Conservation (phyloP, 2,113 vertebrate species). For the Oenanthe oenanthe region DNA sequence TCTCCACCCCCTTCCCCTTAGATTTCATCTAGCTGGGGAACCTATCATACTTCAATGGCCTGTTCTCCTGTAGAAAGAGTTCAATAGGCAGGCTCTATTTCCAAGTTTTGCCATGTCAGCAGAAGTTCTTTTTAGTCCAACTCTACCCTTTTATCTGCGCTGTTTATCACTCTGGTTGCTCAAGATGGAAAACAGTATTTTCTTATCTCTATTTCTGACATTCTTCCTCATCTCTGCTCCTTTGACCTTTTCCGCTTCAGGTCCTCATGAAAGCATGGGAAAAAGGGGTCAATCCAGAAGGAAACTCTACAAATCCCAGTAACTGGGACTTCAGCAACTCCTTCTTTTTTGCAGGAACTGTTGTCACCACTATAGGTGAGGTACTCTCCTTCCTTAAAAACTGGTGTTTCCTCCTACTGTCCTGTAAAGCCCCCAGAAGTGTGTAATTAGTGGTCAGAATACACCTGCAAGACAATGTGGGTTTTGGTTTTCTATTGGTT, state of each 20-base stretch:
- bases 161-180: background rate
- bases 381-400: background rate
- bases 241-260: constrained; percentile 64
- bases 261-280: constrained; percentile 91
- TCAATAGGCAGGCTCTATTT: background rate
- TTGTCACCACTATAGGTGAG: constrained; percentile 92
- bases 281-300: constrained; percentile 90
- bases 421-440: background rate
- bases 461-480: background rate
- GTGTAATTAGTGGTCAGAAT: background rate
- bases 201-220: background rate
- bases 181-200: background rate
- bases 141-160: background rate
- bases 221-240: constrained; percentile 6
- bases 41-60: background rate
- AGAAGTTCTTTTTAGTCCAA: background rate
- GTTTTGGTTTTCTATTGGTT: background rate
- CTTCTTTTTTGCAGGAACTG: constrained; percentile 92
- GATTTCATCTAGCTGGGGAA: background rate
- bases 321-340: constrained; percentile 96
- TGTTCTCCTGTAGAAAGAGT: background rate
- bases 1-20: background rate
- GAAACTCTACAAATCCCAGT: constrained; percentile 90
- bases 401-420: background rate
- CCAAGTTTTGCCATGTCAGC: background rate